Base-by-base conservation (phyloP, 2,113 vertebrate species). In the Festucalex cinctus region DNA sequence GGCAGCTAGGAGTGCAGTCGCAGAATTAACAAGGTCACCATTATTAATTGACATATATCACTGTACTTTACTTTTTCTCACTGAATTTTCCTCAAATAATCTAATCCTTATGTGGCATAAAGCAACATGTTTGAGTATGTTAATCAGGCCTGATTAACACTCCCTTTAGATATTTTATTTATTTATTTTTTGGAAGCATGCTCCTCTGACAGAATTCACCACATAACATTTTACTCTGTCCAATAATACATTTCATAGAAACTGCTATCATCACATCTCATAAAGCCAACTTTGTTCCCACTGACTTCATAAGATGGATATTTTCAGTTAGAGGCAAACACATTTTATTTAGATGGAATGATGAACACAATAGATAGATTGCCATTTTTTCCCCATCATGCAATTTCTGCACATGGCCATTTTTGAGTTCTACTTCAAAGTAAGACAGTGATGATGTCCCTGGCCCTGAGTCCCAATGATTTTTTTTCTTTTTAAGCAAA, bases 341-440 rank as follows among this genome's bases (percentile, higher is more conserved):
- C 41, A 36, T 62, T 76, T 68, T 43, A 59, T 20, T 51, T 49
- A 65, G 32, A 69, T 19, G 60, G 65, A 58, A 6, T 46, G 36
- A 51, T 51, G 20, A 13, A 19, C 22, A 54, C 26, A 51, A 26
- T 64, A 61, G 64, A 66, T 60, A 36, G 61, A 62, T 58, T 46
- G 12, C n/a, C n/a, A 37, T 70, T 62, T 44, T 65, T 49, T 49
- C 7, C 17, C 6, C 57, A 37, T 53, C 24, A 59, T 22, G 57
- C 62, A 17, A 3, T 69, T 28, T 65, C 8, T 75, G 65, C 69
- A 59, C 35, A 24, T 59, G 28, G 41, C 39, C 44, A 13, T 70
- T 35, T 3, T 62, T 44, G 59, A 77, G 68, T n/a, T 72, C 13
- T 54, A 20, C 57, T 66, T 73, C 67, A 56, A 19, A 74, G 35